Evolutionary conservation across 2,797 vertebrate species (phyloP).

Genomic region (Varecia variegata): DNA sequence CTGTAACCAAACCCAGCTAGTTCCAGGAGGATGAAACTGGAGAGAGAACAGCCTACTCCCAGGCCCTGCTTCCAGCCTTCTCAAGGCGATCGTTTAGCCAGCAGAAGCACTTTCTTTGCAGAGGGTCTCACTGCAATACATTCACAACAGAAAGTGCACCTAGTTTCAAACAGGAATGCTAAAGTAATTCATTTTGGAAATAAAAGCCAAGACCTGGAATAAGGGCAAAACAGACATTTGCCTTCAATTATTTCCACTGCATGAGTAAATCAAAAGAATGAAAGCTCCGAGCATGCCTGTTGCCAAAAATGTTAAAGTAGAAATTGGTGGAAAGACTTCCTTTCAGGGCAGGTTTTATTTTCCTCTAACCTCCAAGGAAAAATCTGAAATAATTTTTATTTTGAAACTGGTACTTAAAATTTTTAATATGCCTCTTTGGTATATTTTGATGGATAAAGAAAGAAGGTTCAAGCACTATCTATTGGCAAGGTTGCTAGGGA

Average conservation of each 20-base stretch:
- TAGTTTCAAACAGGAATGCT: not conserved
- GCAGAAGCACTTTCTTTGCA: not conserved
- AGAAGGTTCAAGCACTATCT: slow-evolving; percentile 67
- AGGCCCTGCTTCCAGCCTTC: not conserved
- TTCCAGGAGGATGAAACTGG: not conserved
- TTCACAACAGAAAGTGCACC: not conserved
- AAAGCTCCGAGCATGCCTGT: not conserved
- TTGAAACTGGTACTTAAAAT: slow-evolving; percentile 57
- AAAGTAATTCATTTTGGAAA: slow-evolving; percentile 49
- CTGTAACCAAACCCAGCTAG: not conserved
- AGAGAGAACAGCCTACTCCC: not conserved
- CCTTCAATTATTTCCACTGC: slow-evolving; percentile 36
- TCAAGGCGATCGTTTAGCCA: not conserved
- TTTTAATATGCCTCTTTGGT: slow-evolving; percentile 70
- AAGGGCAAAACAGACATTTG: slow-evolving; percentile 50
- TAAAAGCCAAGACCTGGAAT: slow-evolving; percentile 26
- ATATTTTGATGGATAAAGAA: slow-evolving; percentile 71
- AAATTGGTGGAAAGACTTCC: not conserved
- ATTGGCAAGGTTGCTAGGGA: slow-evolving; percentile 82
- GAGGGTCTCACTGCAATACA: not conserved
- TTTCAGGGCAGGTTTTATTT: slow-evolving; percentile 31
- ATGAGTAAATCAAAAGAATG: not conserved
- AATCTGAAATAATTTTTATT: slow-evolving; percentile 52
- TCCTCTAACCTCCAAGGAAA: slow-evolving; percentile 50
- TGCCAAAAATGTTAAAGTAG: not conserved